phyloP scores from a whole-genome alignment of 2,888 invertebrate genomes.

The Dasypogon diadema region DNA sequence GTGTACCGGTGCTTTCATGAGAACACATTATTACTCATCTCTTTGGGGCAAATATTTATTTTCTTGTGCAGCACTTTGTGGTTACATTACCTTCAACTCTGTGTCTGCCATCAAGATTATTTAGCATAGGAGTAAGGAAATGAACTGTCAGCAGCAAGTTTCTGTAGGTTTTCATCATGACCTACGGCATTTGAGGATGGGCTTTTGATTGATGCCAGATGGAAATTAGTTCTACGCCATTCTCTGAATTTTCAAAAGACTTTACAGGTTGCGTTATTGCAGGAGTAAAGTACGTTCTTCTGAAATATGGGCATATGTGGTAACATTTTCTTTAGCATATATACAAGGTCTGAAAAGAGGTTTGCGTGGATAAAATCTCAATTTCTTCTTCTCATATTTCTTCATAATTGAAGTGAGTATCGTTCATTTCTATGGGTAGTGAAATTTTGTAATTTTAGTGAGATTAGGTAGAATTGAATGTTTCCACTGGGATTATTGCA shows the following conservation, averaged over 20 bases:
- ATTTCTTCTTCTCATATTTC: conserved; percentile 38
- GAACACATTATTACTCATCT: conserved; percentile 21
- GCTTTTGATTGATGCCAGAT: conserved; percentile 47
- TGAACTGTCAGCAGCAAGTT: conserved; percentile 48
- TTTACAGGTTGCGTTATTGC: background rate
- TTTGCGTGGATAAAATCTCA: conserved; percentile 31
- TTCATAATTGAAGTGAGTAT: conserved; percentile 29
- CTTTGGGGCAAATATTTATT: conserved; percentile 35
- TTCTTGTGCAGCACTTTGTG: conserved; percentile 23
- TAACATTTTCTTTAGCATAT: conserved; percentile 6
- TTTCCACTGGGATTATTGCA: too few relatives aligned
- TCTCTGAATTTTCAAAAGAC: conserved; percentile 37
- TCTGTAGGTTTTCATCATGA: conserved; percentile 39
- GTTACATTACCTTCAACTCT: conserved; percentile 39
- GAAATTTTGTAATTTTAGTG: too few relatives aligned
- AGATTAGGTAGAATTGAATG: too few relatives aligned
- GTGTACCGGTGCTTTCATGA: background rate
- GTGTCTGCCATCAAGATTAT: conserved; percentile 22
- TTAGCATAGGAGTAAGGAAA: conserved; percentile 39
- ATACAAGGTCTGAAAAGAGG: background rate
- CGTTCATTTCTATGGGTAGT: background rate
- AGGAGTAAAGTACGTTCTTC: background rate
- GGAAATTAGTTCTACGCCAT: conserved; percentile 47
- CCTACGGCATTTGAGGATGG: conserved; percentile 35
- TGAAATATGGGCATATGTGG: conserved; percentile 10